Percentiles rank a stretch among this genome's conserved stretches.
These are phyloP conservation scores for Morelia viridis DNA, from an alignment of 2,797 vertebrate genomes.

Conservation along the genomic window DNA sequence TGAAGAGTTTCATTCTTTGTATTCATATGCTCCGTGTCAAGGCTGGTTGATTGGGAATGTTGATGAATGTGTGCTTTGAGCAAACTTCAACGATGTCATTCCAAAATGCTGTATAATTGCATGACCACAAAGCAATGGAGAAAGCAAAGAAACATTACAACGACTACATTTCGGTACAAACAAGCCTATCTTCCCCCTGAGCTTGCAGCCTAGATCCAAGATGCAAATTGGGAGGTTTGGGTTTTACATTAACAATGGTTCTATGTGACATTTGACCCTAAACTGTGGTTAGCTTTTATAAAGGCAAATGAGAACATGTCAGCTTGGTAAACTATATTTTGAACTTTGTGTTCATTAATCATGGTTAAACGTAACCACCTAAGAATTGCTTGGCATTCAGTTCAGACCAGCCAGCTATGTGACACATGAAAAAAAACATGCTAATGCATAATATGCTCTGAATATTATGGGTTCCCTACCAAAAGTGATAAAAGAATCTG, in stretches of 20 bases:
- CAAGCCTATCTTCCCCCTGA: not conserved
- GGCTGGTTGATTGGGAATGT: not conserved
- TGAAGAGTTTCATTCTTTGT: conserved; percentile 33
- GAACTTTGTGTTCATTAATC: not conserved
- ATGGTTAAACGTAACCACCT: not conserved
- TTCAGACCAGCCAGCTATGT: not conserved
- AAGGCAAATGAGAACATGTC: not conserved
- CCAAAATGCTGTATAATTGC: not conserved
- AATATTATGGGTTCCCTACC: not conserved
- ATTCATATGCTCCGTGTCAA: not conserved
- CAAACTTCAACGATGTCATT: not conserved
- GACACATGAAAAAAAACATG: not conserved
- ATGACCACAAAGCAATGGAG: not conserved
- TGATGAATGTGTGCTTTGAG: not conserved
- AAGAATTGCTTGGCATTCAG: not conserved
- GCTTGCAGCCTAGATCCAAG: not conserved
- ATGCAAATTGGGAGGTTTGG: not conserved
- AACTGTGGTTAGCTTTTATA: not conserved
- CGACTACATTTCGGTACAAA: not conserved
- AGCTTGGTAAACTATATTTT: not conserved
- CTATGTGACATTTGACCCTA: not conserved
- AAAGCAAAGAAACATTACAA: not conserved
- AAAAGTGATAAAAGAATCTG: not conserved
- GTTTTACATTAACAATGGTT: not conserved
- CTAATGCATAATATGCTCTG: not conserved